phyloP scores from a whole-genome alignment of 2,888 invertebrate genomes.

The Napeogenes sylphis region DNA sequence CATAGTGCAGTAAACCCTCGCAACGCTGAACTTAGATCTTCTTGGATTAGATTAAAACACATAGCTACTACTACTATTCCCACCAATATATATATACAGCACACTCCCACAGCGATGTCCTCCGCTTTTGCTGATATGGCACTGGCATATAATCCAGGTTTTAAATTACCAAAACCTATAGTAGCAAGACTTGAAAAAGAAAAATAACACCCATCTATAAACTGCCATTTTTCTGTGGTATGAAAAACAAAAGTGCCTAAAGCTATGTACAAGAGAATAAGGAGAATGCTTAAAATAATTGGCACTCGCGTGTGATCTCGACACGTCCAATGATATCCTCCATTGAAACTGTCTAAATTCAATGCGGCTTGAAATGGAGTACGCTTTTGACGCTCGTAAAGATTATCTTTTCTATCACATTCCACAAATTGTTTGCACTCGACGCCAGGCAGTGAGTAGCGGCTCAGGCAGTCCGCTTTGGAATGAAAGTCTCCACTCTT shows the following conservation, averaged over 20 bases:
- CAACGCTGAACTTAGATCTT: conserved; percentile 77
- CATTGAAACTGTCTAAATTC: conserved; percentile 59
- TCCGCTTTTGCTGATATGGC: conserved; percentile 66
- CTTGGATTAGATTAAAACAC: conserved; percentile 91
- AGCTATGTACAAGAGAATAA: conserved; percentile 91
- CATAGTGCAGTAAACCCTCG: conserved; percentile 45
- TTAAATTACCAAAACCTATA: conserved; percentile 89
- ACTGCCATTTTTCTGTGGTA: conserved; percentile 93
- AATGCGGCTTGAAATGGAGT: conserved; percentile 70
- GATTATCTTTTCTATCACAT: conserved; percentile 43
- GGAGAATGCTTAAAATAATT: conserved; percentile 88
- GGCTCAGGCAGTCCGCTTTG: conserved; percentile 46
- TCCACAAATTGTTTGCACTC: conserved; percentile 42
- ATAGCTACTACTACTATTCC: conserved; percentile 92
- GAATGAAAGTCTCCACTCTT: conserved; percentile 45
- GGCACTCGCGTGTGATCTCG: conserved; percentile 87
- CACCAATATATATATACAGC: conserved; percentile 88
- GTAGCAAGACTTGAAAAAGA: conserved; percentile 88
- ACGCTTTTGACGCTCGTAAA: conserved; percentile 41
- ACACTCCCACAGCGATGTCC: conserved; percentile 85
- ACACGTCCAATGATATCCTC: conserved; percentile 66
- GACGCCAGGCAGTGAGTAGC: conserved; percentile 35
- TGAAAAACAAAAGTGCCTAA: conserved; percentile 94
- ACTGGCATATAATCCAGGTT: conserved; percentile 80
- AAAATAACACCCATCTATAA: conserved; percentile 90